Evolutionary conservation across 2,113 vertebrate species (phyloP).

Genomic region (Hippocampus barbouri): DNA sequence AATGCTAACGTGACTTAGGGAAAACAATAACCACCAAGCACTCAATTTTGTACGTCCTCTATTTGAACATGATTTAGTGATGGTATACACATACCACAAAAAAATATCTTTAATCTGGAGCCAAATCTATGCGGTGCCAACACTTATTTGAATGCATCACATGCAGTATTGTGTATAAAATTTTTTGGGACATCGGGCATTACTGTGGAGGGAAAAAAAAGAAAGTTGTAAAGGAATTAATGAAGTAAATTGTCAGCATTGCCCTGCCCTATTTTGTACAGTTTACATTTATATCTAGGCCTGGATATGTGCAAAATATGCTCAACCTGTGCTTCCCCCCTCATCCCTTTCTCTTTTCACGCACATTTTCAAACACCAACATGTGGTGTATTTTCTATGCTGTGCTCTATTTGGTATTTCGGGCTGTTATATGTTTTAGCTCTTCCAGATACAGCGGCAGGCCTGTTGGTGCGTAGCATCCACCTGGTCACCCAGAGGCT

Average conservation of each 20-base stretch:
- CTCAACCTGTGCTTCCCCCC: background rate
- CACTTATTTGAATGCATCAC: background rate
- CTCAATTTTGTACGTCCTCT: background rate
- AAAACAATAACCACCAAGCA: background rate
- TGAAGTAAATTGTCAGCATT: background rate
- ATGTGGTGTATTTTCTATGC: slow-evolving; percentile 40
- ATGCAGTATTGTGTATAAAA: background rate
- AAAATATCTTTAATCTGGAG: background rate
- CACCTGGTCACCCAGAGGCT: slow-evolving; percentile 94
- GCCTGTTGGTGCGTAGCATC: slow-evolving; percentile 93
- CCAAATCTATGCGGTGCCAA: background rate
- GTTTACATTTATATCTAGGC: background rate
- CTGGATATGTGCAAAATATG: background rate
- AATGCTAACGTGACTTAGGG: background rate
- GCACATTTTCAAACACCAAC: slow-evolving; percentile 34
- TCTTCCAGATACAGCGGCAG: slow-evolving; percentile 95
- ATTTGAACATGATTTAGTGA: background rate
- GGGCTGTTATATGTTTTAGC: slow-evolving; percentile 90
- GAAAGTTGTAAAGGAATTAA: background rate
- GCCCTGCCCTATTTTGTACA: slow-evolving; percentile 21
- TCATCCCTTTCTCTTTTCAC: slow-evolving; percentile 4
- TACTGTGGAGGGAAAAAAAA: background rate
- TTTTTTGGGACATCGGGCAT: background rate
- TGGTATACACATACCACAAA: background rate
- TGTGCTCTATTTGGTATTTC: slow-evolving; percentile 80